phyloP scores from a whole-genome alignment of 2,113 vertebrate species.

The Callipepla squamata region DNA sequence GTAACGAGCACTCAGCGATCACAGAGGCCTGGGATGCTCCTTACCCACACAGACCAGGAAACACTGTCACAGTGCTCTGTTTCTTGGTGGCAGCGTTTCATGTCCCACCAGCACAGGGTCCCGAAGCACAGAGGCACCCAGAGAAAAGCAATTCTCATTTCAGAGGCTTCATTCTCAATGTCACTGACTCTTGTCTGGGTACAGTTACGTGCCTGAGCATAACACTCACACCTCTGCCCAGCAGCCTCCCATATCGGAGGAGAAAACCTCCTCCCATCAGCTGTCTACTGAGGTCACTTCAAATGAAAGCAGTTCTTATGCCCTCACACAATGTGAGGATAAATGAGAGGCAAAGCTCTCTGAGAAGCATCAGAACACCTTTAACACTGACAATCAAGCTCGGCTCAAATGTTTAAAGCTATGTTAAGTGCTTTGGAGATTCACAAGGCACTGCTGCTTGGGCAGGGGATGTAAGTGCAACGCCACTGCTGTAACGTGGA shows the following conservation, averaged over 20 bases:
- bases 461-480: background rate
- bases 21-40: too few species aligned
- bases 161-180: slow-evolving; percentile 79
- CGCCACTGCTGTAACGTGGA: background rate
- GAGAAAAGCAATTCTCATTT: slow-evolving; percentile 67
- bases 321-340: background rate
- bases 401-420: background rate
- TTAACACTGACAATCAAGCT: background rate
- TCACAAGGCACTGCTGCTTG: background rate
- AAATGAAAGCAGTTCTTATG: rapidly evolving
- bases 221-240: slow-evolving; percentile 87
- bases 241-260: slow-evolving; percentile 76
- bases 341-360: background rate
- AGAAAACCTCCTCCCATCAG: slow-evolving; percentile 18
- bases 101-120: background rate
- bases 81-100: background rate
- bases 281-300: background rate
- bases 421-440: background rate
- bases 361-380: background rate
- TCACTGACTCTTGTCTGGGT: slow-evolving; percentile 70
- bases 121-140: background rate
- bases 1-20: background rate
- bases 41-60: too few species aligned
- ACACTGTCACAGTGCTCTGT: too few species aligned
- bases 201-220: slow-evolving; percentile 76